Percentiles rank a stretch among this genome's conserved stretches.
Evolutionary conservation across 2,888 invertebrate species (phyloP).

Genomic region (Serrognathus titanus): DNA sequence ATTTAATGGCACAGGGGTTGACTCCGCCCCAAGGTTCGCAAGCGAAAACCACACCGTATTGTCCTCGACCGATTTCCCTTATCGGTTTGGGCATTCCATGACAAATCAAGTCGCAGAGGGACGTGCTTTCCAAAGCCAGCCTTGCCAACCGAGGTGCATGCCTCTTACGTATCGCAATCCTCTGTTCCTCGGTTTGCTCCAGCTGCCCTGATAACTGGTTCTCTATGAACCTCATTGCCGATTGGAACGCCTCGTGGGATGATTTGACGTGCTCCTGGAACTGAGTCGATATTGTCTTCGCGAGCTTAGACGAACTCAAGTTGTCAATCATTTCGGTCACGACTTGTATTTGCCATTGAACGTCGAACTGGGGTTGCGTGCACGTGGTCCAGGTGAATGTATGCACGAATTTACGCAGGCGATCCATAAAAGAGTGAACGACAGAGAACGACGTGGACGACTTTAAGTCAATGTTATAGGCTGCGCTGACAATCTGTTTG

Average conservation of each 20-base stretch:
- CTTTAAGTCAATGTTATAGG: constrained; percentile 69
- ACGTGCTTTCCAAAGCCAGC: constrained; percentile 77
- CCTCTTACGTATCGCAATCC: constrained; percentile 70
- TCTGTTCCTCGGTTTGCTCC: constrained; percentile 76
- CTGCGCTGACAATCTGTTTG: constrained; percentile 70
- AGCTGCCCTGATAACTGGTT: constrained; percentile 67
- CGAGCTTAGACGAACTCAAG: constrained; percentile 66
- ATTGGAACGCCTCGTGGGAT: constrained; percentile 75
- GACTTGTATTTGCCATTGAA: constrained; percentile 69
- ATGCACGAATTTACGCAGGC: constrained; percentile 62
- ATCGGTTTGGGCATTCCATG: constrained; percentile 68
- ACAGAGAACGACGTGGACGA: constrained; percentile 62
- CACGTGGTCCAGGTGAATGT: constrained; percentile 60
- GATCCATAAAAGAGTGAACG: constrained; percentile 61
- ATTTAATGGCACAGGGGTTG: constrained; percentile 80
- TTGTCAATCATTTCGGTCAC: constrained; percentile 67
- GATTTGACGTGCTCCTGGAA: constrained; percentile 71
- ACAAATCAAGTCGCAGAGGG: constrained; percentile 72
- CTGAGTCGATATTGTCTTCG: constrained; percentile 66
- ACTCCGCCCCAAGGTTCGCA: constrained; percentile 73
- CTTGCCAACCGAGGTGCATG: constrained; percentile 79
- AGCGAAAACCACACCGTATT: constrained; percentile 85
- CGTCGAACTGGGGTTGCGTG: constrained; percentile 41
- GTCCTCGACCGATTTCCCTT: constrained; percentile 73
- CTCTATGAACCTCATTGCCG: constrained; percentile 68